Evolutionary conservation across 2,888 invertebrate species (phyloP), one percentile per base, ranked within the genome.

Genomic region (Thumatha senex): DNA sequence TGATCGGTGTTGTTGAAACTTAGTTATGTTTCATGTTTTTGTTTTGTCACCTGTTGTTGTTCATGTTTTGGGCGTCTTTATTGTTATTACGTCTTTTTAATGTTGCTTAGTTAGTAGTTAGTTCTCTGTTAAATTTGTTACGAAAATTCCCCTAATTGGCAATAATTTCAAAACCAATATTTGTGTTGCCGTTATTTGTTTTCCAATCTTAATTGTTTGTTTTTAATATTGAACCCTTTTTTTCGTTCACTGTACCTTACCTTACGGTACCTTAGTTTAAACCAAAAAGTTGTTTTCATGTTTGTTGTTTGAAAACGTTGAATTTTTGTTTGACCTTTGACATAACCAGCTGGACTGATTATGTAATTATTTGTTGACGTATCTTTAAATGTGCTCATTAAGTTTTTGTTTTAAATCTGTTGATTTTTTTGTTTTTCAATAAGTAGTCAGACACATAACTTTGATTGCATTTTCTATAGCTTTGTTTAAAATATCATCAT

Each of bases 1-100:
- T 90, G 86, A 76, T 84, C 89, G 89, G 89, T 83, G 74, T 83
- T 85, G 82, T 80, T 74, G 66, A 73, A 66, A 70, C 60, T 75
- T 67, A 71, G 78, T 82, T 84, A 76, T 69, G 69, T 70, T 71
- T 69, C 67, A 70, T 67, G 74, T 80, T 81, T 69, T 61, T 59
- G 50, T 63, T 57, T 74, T 29, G 12, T 36, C 35, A 45, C 14
- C n/a, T 14, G 24, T 78, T 14, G 24, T 78, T 63, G 69, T 74
- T 78, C 62, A 54, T 24, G 54, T 61, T 61, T 56, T 51, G 52
- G 52, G 50, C 53, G 34, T 58, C 54, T 54, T 56, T 60, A 63
- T 72, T 73, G 48, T 56, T 63, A 46, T 59, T 62, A 55, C 61
- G 64, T 55, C 44, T 58, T 50, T 56, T 66, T 34, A 33, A 49